Evolutionary conservation across 2,888 invertebrate genomes (phyloP).

Genomic region (Lobophora halterata): DNA sequence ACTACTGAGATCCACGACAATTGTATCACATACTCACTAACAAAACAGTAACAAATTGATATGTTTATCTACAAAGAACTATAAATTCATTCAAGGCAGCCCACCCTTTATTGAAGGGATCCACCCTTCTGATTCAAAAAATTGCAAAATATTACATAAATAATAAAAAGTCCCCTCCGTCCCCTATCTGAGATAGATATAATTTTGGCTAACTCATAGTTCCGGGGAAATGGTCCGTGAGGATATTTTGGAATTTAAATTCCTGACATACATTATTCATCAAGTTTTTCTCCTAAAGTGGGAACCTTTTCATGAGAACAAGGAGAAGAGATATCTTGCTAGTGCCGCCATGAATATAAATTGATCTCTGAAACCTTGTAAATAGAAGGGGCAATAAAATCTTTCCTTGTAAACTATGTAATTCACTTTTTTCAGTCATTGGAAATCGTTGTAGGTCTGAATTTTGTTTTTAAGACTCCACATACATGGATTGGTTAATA

Average conservation of each 20-base stretch:
- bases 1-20: conserved; percentile 64
- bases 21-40: conserved; percentile 64
- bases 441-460: too few relatives aligned
- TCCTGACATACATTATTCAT: conserved; percentile 60
- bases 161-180: conserved; percentile 52
- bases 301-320: conserved; percentile 24
- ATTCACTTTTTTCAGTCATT: too few relatives aligned
- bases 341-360: conserved; percentile 18
- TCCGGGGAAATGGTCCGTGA: conserved; percentile 74
- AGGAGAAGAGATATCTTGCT: conserved; percentile 18
- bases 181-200: conserved; percentile 52
- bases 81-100: conserved; percentile 77
- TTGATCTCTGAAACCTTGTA: too few relatives aligned
- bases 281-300: conserved; percentile 27
- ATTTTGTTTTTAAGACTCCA: too few relatives aligned
- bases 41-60: conserved; percentile 80
- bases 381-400: too few relatives aligned
- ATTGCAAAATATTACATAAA: conserved; percentile 79
- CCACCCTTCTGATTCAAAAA: conserved; percentile 76
- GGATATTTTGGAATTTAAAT: conserved; percentile 61
- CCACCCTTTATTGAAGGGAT: conserved; percentile 77
- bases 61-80: conserved; percentile 78
- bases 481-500: too few relatives aligned
- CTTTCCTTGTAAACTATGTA: too few relatives aligned
- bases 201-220: conserved; percentile 71